Evolutionary conservation across 2,888 invertebrate genomes (phyloP).

Genomic region (Diachrysia chrysitis): DNA sequence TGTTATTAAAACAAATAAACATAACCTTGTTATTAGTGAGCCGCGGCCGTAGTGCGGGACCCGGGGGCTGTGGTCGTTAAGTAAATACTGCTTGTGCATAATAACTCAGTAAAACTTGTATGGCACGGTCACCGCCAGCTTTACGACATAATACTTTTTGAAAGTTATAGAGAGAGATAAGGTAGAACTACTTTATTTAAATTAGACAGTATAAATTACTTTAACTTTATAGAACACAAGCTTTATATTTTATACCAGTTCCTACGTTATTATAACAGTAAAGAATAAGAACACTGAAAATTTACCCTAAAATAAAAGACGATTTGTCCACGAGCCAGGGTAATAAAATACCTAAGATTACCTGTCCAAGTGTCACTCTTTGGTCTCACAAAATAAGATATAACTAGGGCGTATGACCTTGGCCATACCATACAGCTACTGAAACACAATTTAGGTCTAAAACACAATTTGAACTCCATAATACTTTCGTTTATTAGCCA

Average conservation of each 20-base stretch:
- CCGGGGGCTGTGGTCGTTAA: slow-evolving; percentile 13
- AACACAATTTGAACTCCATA: slow-evolving; percentile 18
- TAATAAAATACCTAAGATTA: slow-evolving; percentile 3
- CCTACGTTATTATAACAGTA: background rate
- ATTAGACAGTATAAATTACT: background rate
- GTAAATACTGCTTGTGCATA: slow-evolving; percentile 37
- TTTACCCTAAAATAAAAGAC: background rate
- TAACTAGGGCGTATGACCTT: slow-evolving; percentile 5
- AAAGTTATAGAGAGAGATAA: slow-evolving; percentile 3
- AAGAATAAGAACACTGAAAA: background rate
- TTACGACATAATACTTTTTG: slow-evolving; percentile 33
- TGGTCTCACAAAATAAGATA: slow-evolving; percentile 2
- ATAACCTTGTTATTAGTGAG: slow-evolving; percentile 29
- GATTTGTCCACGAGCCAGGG: background rate
- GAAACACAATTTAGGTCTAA: slow-evolving; percentile 1
- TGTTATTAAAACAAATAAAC: slow-evolving; percentile 56
- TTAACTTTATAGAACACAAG: background rate
- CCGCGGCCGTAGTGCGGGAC: slow-evolving; percentile 9
- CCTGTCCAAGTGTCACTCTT: slow-evolving; percentile 4
- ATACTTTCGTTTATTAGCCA: slow-evolving; percentile 31
- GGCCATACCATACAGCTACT: slow-evolving; percentile 5
- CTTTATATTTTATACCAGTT: background rate
- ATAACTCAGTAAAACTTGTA: slow-evolving; percentile 33
- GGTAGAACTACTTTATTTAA: background rate
- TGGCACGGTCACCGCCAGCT: slow-evolving; percentile 25